These are phyloP conservation scores for Dasypolia templi DNA, from an alignment of 2,888 invertebrate species.

Conservation along the genomic window DNA sequence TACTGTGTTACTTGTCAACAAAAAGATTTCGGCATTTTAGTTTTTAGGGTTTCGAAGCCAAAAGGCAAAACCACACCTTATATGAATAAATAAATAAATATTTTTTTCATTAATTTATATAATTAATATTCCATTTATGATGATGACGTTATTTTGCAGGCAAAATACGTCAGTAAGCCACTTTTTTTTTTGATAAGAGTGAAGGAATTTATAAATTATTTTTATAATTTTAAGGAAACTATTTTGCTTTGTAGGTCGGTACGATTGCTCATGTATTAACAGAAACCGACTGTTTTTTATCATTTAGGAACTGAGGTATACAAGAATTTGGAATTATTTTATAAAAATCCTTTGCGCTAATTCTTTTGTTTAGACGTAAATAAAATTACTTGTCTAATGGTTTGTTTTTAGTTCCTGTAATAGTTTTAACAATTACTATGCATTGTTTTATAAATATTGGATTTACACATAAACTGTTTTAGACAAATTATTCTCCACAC, in stretches of 20 bases:
- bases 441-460: background rate
- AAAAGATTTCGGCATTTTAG: background rate
- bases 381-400: background rate
- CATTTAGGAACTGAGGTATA: background rate
- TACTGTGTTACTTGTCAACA: background rate
- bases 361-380: background rate
- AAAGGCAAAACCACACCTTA: accelerated
- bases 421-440: background rate
- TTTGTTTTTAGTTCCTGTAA: conserved; percentile 5
- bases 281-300: background rate
- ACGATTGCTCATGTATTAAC: background rate
- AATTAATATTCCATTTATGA: conserved; percentile 5
- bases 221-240: conserved; percentile 32
- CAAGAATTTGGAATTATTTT: background rate
- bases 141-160: conserved; percentile 45
- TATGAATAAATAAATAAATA: too few species aligned
- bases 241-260: background rate
- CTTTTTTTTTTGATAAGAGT: conserved; percentile 36
- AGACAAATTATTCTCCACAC: background rate
- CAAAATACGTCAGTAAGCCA: conserved; percentile 15
- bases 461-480: background rate
- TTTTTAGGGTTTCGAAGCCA: background rate
- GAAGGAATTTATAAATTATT: conserved; percentile 37
- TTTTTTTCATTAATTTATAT: background rate
- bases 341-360: background rate